These are phyloP conservation scores for Teinopalpus imperialis DNA, from an alignment of 2,888 invertebrate species.

Conservation along the genomic window DNA sequence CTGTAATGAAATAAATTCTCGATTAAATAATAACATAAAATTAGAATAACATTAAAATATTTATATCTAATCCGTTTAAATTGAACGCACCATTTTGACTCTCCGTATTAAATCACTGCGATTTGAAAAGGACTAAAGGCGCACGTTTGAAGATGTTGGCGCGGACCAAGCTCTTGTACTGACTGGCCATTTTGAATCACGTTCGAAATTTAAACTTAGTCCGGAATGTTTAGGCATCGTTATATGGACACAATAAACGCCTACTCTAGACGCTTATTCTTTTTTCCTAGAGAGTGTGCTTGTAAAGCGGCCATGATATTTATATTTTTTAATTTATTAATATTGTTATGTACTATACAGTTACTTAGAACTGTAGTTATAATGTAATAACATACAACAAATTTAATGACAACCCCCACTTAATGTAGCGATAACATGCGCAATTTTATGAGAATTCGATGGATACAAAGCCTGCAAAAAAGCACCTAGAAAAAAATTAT, in stretches of 20 bases:
- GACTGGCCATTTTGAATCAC: constrained; percentile 54
- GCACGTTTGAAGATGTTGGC: constrained; percentile 46
- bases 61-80: too few relatives aligned
- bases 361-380: too few relatives aligned
- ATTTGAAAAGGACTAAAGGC: constrained; percentile 28
- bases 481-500: too few relatives aligned
- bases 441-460: too few relatives aligned
- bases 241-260: constrained; percentile 35
- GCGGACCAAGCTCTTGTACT: constrained; percentile 45
- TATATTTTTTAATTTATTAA: too few relatives aligned
- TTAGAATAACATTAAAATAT: constrained; percentile 16
- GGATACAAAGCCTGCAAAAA: too few relatives aligned
- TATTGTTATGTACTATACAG: too few relatives aligned
- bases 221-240: constrained; percentile 31
- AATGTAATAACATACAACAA: too few relatives aligned
- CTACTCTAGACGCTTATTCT: constrained; percentile 25
- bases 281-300: too few relatives aligned
- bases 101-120: constrained; percentile 7
- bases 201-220: constrained; percentile 56
- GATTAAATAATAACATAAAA: constrained; percentile 17
- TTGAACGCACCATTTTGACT: constrained; percentile 59
- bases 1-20: constrained; percentile 43
- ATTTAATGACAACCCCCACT: too few relatives aligned
- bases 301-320: too few relatives aligned
- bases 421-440: too few relatives aligned